These are phyloP conservation scores for Osmoderma eremita DNA, from an alignment of 2,888 invertebrate species.

Conservation along the genomic window DNA sequence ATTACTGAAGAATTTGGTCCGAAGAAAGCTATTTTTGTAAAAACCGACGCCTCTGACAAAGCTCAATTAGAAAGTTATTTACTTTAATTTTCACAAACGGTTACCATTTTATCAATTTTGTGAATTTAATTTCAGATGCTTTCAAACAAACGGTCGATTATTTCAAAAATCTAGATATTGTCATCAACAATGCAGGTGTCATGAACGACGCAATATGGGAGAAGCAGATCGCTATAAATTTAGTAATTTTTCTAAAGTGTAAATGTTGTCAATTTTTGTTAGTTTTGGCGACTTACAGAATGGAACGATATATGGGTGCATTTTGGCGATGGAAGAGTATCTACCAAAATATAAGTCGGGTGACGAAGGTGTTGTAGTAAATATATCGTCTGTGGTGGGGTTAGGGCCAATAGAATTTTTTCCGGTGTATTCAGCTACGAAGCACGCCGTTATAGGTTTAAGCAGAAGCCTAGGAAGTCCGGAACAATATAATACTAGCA, in stretches of 20 bases:
- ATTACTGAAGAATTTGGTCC: constrained; percentile 71
- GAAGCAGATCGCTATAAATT: constrained; percentile 67
- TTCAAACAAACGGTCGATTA: constrained; percentile 32
- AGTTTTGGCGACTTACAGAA: constrained; percentile 8
- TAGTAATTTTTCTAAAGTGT: too few relatives aligned
- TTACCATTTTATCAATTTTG: not conserved
- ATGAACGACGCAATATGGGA: constrained; percentile 80
- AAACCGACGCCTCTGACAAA: constrained; percentile 77
- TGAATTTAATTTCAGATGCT: constrained; percentile 24
- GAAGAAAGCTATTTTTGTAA: constrained; percentile 73
- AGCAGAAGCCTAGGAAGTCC: constrained; percentile 53
- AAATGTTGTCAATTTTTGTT: not conserved
- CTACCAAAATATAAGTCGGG: constrained; percentile 64
- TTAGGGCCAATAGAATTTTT: constrained; percentile 53
- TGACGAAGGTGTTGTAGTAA: constrained; percentile 64
- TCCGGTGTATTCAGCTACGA: constrained; percentile 61
- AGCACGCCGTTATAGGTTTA: constrained; percentile 60
- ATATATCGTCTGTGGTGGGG: constrained; percentile 64
- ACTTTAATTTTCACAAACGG: not conserved
- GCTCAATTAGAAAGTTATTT: constrained; percentile 74
- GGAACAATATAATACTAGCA: constrained; percentile 57
- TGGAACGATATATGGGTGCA: constrained; percentile 46
- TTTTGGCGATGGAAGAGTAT: constrained; percentile 62
- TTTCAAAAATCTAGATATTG: constrained; percentile 32
- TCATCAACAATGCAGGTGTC: constrained; percentile 76